A percentile compares a stretch with the other conserved stretches of the same genome.
These are phyloP conservation scores for Otolemur crassicaudatus DNA, from an alignment of 2,797 vertebrate genomes.

Conservation along the genomic window DNA sequence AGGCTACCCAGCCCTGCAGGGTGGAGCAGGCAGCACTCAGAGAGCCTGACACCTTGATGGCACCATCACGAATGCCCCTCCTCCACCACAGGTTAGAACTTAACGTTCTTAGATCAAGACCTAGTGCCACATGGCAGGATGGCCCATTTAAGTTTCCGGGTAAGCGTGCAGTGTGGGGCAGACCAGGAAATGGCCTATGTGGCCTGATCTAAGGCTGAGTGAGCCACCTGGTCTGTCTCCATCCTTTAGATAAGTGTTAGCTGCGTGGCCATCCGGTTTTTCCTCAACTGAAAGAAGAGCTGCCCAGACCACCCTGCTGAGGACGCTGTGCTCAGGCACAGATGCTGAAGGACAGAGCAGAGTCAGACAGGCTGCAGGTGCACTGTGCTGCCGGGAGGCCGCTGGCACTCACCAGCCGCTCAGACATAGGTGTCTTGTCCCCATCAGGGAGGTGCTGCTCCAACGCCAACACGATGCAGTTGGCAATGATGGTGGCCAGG, in stretches of 20 bases:
- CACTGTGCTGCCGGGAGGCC: not conserved
- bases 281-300: not conserved
- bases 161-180: not conserved
- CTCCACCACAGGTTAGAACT: not conserved
- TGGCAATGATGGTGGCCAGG: slow-evolving; percentile 98
- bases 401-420: slow-evolving; percentile 94
- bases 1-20: not conserved
- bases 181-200: not conserved
- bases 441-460: slow-evolving; percentile 97
- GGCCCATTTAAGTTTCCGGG: not conserved
- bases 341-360: not conserved
- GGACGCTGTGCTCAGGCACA: not conserved
- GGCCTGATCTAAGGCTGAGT: not conserved
- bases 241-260: not conserved
- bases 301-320: fast-evolving
- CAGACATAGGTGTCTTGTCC: slow-evolving; percentile 98
- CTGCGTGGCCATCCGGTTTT: not conserved
- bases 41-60: not conserved
- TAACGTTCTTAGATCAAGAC: not conserved
- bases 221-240: not conserved
- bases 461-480: slow-evolving; percentile 98
- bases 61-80: fast-evolving
- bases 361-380: not conserved
- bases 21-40: not conserved
- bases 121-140: not conserved